Evolutionary conservation across 2,113 vertebrate genomes (phyloP).

Genomic region (Ceyx melanurus): DNA sequence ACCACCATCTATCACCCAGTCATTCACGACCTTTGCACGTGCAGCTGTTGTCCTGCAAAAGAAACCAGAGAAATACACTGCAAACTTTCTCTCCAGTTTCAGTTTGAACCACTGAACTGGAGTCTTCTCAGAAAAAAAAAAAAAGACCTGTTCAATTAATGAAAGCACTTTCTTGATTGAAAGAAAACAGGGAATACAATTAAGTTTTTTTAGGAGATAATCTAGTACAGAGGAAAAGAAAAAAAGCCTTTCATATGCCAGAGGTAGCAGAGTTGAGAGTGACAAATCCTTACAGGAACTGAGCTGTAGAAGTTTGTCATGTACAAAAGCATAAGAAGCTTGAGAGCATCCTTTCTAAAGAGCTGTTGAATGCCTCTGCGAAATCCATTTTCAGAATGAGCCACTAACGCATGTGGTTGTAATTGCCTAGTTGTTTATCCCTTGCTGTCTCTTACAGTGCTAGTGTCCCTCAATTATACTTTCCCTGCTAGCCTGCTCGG

Average conservation of each 20-base stretch:
- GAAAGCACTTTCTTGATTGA: background rate
- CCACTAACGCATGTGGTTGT: background rate
- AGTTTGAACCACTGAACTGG: background rate
- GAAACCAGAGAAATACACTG: background rate
- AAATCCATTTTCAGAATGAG: background rate
- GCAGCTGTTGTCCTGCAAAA: conserved; percentile 87
- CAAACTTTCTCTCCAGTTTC: background rate
- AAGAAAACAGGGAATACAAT: background rate
- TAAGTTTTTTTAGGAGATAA: background rate
- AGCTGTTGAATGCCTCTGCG: background rate
- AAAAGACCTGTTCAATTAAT: background rate
- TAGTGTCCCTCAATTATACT: background rate
- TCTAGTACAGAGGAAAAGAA: background rate
- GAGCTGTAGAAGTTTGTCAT: background rate
- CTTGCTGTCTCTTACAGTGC: background rate
- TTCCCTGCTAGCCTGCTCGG: background rate
- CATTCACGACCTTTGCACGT: conserved; percentile 94
- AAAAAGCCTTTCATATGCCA: background rate
- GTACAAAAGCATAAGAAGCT: background rate
- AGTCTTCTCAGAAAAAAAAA: background rate
- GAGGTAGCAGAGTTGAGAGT: background rate
- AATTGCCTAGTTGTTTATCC: background rate
- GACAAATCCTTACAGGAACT: background rate
- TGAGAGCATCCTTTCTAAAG: background rate
- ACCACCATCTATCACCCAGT: conserved; percentile 92